Percentiles rank a stretch among this genome's conserved stretches.
These are phyloP conservation scores for Amphiprion ocellaris DNA, from an alignment of 2,113 vertebrate species.

Conservation along the genomic window DNA sequence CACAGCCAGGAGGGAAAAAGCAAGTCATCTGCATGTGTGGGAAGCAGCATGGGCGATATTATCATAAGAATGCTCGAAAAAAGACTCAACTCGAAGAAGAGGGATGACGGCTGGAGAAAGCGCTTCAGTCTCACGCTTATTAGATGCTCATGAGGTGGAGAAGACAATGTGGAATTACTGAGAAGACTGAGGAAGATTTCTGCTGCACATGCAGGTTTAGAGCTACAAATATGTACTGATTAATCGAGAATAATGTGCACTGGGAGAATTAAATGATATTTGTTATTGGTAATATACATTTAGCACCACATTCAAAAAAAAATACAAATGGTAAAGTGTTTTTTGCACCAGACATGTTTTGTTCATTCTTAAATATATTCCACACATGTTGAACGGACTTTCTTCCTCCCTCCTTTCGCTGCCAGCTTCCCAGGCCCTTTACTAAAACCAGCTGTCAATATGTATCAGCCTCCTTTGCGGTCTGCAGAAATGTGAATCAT, in stretches of 20 bases:
- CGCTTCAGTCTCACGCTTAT: conserved; percentile 54
- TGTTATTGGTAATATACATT: too few species aligned
- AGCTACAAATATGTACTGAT: conserved; percentile 21
- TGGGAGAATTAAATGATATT: too few species aligned
- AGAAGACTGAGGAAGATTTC: conserved; percentile 15
- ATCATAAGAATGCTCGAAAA: conserved; percentile 49
- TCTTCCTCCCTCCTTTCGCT: neutral
- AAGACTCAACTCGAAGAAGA: conserved; percentile 43
- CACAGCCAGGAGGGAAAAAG: conserved; percentile 53
- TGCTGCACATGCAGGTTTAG: conserved; percentile 17
- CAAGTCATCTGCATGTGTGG: conserved; percentile 72
- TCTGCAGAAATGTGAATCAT: neutral
- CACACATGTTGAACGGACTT: neutral
- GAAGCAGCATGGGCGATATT: conserved; percentile 57
- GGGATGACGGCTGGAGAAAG: conserved; percentile 43
- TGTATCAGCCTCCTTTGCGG: neutral
- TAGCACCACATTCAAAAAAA: neutral
- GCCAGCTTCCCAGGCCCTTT: neutral
- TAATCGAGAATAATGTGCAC: neutral
- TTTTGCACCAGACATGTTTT: too few species aligned
- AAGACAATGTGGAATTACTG: conserved; percentile 28
- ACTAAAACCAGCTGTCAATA: neutral
- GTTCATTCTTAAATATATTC: neutral
- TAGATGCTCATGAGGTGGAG: conserved; percentile 44
- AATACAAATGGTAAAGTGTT: too few species aligned